These are phyloP conservation scores for Tenthredo amoena DNA, from an alignment of 2,888 invertebrate genomes.

Conservation along the genomic window DNA sequence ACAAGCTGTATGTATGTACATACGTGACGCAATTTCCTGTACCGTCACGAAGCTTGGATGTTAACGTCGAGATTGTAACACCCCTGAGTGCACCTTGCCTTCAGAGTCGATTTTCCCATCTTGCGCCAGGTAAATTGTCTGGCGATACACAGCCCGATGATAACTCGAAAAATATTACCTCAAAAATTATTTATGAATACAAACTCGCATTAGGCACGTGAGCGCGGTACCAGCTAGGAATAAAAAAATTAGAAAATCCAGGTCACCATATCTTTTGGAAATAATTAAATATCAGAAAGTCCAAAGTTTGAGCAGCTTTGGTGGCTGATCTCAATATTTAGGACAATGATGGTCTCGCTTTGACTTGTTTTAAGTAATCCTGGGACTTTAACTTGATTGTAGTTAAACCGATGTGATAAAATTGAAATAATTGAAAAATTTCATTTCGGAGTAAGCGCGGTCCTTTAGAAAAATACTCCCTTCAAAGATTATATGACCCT, in stretches of 20 bases:
- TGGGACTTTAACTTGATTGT: not conserved
- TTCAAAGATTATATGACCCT: not conserved
- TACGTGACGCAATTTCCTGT: constrained; percentile 49
- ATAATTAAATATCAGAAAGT: not conserved
- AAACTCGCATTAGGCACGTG: not conserved
- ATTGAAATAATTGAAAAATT: not conserved
- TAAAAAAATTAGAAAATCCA: not conserved
- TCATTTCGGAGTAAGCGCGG: not conserved
- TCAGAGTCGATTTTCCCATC: not conserved
- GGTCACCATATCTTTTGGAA: too few relatives aligned
- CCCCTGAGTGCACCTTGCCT: constrained; percentile 50
- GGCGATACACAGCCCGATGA: not conserved
- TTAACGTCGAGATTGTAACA: constrained; percentile 45
- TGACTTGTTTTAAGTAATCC: not conserved
- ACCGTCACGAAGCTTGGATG: constrained; percentile 23
- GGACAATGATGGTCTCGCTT: not conserved
- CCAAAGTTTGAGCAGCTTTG: not conserved
- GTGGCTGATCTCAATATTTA: not conserved
- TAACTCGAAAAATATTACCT: constrained; percentile 41
- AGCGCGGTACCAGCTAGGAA: not conserved
- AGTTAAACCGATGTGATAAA: not conserved
- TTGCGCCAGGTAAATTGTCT: constrained; percentile 35
- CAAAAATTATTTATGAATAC: not conserved
- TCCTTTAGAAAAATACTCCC: not conserved
- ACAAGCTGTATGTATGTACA: not conserved